Percentiles rank a stretch among this genome's conserved stretches.
Evolutionary conservation across 2,888 invertebrate species (phyloP).

Genomic region (Isoperla grammatica): DNA sequence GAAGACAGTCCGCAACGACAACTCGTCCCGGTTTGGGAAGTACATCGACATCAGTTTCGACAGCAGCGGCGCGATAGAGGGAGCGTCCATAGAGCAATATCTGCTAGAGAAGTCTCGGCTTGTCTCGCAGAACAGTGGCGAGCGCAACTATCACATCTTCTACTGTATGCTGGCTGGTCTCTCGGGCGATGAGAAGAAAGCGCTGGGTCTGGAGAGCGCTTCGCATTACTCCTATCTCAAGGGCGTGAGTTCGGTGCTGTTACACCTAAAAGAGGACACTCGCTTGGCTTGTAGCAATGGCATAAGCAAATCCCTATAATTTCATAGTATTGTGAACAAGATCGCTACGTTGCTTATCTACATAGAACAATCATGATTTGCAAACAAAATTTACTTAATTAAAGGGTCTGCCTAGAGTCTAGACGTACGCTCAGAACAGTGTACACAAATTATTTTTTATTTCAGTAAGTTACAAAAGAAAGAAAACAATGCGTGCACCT

Average conservation of each 20-base stretch:
- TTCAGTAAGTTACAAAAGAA: too few species aligned
- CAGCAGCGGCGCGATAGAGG: constrained; percentile 77
- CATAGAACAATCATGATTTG: too few species aligned
- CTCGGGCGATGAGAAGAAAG: constrained; percentile 68
- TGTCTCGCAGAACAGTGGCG: constrained; percentile 81
- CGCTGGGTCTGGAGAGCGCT: constrained; percentile 66
- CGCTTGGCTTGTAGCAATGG: background rate
- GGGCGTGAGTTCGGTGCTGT: constrained; percentile 48
- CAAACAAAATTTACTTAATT: too few species aligned
- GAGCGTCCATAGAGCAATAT: constrained; percentile 92
- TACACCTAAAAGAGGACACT: background rate
- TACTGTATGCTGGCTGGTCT: constrained; percentile 86
- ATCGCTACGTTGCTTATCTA: too few species aligned
- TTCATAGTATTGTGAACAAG: too few species aligned
- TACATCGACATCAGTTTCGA: constrained; percentile 90
- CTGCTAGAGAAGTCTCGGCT: constrained; percentile 90
- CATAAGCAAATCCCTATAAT: too few species aligned
- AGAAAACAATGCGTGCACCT: too few species aligned
- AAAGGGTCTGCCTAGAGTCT: too few species aligned
- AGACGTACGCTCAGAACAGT: too few species aligned
- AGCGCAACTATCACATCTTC: constrained; percentile 94
- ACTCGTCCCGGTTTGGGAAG: constrained; percentile 94
- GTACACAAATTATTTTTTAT: too few species aligned
- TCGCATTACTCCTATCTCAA: constrained; percentile 75
- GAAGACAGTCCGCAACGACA: constrained; percentile 92